Evolutionary conservation across 1,140 invertebrate species (phyloP).

Genomic region (Diachasmimorpha longicaudata): DNA sequence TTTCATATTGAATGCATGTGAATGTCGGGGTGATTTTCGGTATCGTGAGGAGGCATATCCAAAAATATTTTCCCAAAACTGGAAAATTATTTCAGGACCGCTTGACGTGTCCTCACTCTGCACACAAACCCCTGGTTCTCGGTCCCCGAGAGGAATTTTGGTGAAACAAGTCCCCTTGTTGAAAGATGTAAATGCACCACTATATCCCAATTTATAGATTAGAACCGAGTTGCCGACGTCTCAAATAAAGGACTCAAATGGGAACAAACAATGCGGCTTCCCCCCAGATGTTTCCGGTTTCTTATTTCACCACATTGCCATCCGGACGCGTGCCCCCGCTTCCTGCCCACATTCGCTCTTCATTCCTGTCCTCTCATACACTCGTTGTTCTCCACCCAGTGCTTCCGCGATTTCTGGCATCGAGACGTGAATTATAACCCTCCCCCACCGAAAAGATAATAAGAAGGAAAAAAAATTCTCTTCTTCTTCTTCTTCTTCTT

Average conservation of each 20-base stretch:
- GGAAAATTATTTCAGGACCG: not conserved
- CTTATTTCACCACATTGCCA: slow-evolving; percentile 59
- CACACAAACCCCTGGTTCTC: not conserved
- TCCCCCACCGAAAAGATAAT: not conserved
- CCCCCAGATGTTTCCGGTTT: slow-evolving; percentile 61
- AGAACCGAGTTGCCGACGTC: not conserved
- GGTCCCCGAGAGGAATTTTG: not conserved
- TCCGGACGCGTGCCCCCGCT: slow-evolving; percentile 50
- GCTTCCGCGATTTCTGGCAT: slow-evolving; percentile 21
- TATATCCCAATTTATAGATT: slow-evolving; percentile 2
- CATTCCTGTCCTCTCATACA: slow-evolving; percentile 19
- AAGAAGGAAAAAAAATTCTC: not conserved
- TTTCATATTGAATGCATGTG: too few relatives aligned
- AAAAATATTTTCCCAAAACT: not conserved
- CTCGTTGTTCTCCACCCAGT: slow-evolving; percentile 12
- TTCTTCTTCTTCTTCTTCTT: not conserved
- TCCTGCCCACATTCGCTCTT: slow-evolving; percentile 31
- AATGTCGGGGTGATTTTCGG: not conserved
- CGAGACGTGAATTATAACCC: slow-evolving; percentile 20
- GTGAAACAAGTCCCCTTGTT: not conserved
- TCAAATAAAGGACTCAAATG: slow-evolving; percentile 40
- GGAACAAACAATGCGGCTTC: slow-evolving; percentile 60
- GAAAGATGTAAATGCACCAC: not conserved
- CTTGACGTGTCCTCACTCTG: not conserved
- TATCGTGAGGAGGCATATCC: not conserved